Evolutionary conservation across 2,888 invertebrate genomes (phyloP).

Genomic region (Eustalomyia histrio): DNA sequence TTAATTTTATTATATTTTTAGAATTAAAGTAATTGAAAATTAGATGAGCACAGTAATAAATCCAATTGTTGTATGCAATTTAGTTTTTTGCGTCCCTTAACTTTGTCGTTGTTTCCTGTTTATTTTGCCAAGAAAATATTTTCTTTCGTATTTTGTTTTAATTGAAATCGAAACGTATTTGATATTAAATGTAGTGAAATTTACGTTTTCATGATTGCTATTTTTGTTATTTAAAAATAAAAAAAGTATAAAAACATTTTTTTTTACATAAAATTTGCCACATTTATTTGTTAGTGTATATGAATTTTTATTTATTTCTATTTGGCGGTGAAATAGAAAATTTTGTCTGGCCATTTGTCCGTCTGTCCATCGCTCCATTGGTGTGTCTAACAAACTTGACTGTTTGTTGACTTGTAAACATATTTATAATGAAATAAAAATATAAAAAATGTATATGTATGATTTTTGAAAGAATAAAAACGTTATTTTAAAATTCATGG

Average conservation of each 20-base stretch:
- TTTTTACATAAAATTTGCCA: not conserved
- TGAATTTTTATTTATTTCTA: constrained; percentile 20
- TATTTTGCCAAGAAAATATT: constrained; percentile 55
- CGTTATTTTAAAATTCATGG: constrained; percentile 33
- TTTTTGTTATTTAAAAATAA: not conserved
- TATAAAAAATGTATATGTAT: constrained; percentile 10
- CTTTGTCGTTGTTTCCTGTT: constrained; percentile 50
- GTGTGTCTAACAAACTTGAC: not conserved
- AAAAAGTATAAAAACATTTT: not conserved
- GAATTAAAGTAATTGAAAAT: constrained; percentile 32
- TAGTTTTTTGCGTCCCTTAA: constrained; percentile 1
- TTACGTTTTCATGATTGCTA: constrained; percentile 7
- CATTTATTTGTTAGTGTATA: not conserved
- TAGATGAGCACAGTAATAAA: constrained; percentile 7
- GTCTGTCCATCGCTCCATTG: not conserved
- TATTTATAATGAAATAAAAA: constrained; percentile 1
- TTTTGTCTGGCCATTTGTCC: constrained; percentile 8
- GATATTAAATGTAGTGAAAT: constrained; percentile 29
- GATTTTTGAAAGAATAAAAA: constrained; percentile 11
- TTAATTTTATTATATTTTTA: constrained; percentile 22
- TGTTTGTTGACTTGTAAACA: constrained; percentile 41
- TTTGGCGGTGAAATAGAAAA: not conserved
- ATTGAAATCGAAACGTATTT: constrained; percentile 57
- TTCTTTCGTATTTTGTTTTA: constrained; percentile 32
- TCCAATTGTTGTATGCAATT: constrained; percentile 31